A percentile compares a stretch with the other conserved stretches of the same genome.
phyloP scores from a whole-genome alignment of 2,113 vertebrate species.

The Forbesichthys agassizii region DNA sequence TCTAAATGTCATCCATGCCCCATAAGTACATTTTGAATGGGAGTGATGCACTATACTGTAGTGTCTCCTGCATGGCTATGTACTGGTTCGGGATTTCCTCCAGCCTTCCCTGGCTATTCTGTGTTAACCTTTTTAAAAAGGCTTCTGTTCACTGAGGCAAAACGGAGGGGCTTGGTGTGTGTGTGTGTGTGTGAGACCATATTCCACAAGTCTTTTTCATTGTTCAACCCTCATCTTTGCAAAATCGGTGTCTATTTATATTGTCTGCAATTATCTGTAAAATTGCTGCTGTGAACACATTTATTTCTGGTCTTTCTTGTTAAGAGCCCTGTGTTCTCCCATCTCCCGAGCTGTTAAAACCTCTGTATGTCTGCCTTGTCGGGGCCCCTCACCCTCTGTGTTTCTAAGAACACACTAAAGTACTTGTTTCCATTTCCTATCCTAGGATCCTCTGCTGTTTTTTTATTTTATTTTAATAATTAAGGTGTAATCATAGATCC shows the following conservation, averaged over 20 bases:
- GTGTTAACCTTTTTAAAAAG: constrained; percentile 8
- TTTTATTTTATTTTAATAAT: too few relatives aligned
- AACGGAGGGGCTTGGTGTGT: constrained; percentile 9
- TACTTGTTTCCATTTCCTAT: constrained; percentile 35
- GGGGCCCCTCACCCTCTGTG: not conserved
- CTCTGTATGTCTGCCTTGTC: not conserved
- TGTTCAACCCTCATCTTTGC: constrained; percentile 30
- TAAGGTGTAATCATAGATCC: not conserved
- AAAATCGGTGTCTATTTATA: constrained; percentile 55
- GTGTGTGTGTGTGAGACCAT: constrained; percentile 16
- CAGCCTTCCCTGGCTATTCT: constrained; percentile 1
- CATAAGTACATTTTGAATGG: constrained; percentile 3
- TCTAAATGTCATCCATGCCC: not conserved
- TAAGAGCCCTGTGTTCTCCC: constrained; percentile 27
- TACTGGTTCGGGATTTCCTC: constrained; percentile 1
- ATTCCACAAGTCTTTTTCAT: constrained; percentile 22
- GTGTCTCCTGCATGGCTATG: not conserved
- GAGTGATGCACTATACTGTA: constrained; percentile 14
- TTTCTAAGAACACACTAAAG: constrained; percentile 9
- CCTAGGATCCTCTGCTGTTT: constrained; percentile 15
- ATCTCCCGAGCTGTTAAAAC: not conserved
- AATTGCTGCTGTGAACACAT: constrained; percentile 35
- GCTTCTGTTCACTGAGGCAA: not conserved
- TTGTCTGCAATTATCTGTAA: constrained; percentile 44
- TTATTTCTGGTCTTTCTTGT: constrained; percentile 47